These are phyloP conservation scores for Gopherus flavomarginatus DNA, from an alignment of 2,113 vertebrate species.

Conservation along the genomic window DNA sequence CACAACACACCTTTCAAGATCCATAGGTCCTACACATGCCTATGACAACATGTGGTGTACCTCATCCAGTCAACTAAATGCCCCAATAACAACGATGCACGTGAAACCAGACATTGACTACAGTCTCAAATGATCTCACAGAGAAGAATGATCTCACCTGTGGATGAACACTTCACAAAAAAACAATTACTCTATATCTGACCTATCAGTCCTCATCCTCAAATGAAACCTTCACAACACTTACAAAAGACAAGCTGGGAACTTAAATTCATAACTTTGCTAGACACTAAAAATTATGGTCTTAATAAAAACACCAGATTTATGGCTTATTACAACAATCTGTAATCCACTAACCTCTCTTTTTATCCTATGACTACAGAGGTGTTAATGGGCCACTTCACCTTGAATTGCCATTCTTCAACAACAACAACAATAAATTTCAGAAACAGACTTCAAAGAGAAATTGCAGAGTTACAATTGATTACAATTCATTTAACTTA, in stretches of 20 bases:
- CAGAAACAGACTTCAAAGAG: no score
- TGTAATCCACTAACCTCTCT: neutral
- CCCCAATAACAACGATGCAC: no score
- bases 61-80: no score
- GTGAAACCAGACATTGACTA: no score
- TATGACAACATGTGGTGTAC: no score
- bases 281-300: neutral
- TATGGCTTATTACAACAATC: neutral
- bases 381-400: neutral
- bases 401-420: neutral
- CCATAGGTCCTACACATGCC: no score
- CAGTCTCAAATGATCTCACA: no score
- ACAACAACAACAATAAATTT: no score
- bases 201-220: neutral
- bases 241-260: neutral
- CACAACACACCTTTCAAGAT: no score
- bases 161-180: neutral
- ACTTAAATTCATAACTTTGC: neutral
- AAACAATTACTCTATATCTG: neutral
- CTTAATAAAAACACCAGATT: neutral
- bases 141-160: neutral
- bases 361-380: neutral
- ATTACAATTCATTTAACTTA: no score
- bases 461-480: no score
- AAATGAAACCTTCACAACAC: neutral